phyloP scores from a whole-genome alignment of 2,888 invertebrate genomes.

The Autographa gamma region DNA sequence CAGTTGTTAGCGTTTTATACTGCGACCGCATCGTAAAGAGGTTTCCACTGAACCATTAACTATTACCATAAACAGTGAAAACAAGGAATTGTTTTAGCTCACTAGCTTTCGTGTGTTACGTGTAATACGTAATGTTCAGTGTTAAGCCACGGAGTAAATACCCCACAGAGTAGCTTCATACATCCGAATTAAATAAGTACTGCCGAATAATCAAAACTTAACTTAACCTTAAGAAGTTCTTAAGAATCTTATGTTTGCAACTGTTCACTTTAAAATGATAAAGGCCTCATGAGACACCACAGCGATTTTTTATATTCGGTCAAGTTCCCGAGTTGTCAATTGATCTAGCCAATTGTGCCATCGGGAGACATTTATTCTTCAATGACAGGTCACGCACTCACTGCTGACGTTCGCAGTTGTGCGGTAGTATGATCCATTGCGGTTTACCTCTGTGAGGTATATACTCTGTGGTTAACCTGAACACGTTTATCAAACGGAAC shows the following conservation, averaged over 20 bases:
- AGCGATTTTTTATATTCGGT: no score
- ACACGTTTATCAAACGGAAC: constrained; percentile 19
- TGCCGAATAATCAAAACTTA: no score
- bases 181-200: no score
- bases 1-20: constrained; percentile 8
- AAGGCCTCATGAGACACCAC: not conserved
- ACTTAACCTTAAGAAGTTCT: not conserved
- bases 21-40: constrained; percentile 33
- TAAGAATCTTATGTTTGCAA: not conserved
- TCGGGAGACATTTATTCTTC: no score
- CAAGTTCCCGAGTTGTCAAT: no score
- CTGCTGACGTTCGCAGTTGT: not conserved
- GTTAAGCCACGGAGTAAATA: constrained; percentile 12
- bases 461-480: not conserved
- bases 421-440: not conserved
- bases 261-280: not conserved
- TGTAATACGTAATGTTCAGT: constrained; percentile 25
- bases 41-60: constrained; percentile 23
- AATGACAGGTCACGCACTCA: no score
- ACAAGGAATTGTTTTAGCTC: constrained; percentile 50
- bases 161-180: not conserved
- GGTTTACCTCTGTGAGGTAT: not conserved
- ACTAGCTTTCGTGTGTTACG: constrained; percentile 45
- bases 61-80: constrained; percentile 50
- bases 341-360: no score